Evolutionary conservation across 2,113 vertebrate species (phyloP).

Genomic region (Papio anubis): DNA sequence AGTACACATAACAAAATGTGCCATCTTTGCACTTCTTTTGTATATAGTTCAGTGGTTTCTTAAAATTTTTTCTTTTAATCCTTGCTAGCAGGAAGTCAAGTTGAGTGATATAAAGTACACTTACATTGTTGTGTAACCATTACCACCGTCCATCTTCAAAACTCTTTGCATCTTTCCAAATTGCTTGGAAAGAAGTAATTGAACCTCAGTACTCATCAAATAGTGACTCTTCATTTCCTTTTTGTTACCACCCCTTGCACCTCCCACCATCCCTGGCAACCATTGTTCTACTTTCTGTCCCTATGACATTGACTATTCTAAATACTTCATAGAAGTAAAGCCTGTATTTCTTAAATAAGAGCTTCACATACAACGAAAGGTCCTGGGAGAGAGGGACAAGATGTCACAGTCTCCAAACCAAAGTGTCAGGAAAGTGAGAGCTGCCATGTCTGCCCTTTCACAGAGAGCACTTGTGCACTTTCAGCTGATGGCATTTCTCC

Average conservation of each 20-base stretch:
- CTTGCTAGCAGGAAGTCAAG: too few species aligned
- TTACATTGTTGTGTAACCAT: too few species aligned
- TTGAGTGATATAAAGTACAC: neutral
- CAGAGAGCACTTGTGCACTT: fast-evolving
- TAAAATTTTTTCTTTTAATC: too few species aligned
- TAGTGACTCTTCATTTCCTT: neutral
- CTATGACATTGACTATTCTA: neutral
- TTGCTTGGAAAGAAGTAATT: neutral
- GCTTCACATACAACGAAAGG: neutral
- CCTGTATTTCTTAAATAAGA: neutral
- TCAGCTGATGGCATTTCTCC: neutral
- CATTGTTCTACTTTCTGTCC: neutral
- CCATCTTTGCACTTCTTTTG: neutral
- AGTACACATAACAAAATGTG: neutral
- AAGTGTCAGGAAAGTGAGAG: neutral
- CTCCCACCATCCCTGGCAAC: neutral
- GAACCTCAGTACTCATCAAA: neutral
- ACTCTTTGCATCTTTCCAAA: neutral
- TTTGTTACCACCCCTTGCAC: neutral
- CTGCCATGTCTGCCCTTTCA: fast-evolving
- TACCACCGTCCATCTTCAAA: neutral
- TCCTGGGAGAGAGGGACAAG: neutral
- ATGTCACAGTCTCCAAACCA: neutral
- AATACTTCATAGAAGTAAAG: neutral
- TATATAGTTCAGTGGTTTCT: neutral